Conservation (phyloP, 2,888 invertebrate genomes). For the Galerucella pusilla region DNA sequence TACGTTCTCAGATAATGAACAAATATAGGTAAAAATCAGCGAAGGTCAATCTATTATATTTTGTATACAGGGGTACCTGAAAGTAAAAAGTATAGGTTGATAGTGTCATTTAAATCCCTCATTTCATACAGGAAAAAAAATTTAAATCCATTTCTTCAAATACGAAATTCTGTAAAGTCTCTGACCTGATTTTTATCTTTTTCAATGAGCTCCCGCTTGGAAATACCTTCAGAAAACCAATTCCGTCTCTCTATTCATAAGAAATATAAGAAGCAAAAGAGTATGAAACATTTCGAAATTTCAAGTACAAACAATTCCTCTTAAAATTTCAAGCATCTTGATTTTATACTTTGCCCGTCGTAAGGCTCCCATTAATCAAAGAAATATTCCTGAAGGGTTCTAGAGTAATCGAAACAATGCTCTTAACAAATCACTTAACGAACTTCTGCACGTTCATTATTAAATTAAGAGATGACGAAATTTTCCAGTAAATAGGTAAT, state of each 20-base stretch:
- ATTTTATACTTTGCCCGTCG: slow-evolving; percentile 38
- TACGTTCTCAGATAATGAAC: too few relatives aligned
- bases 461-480: slow-evolving; percentile 46
- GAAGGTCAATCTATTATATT: too few relatives aligned
- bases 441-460: slow-evolving; percentile 46
- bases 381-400: slow-evolving; percentile 37
- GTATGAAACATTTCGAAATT: slow-evolving; percentile 36
- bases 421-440: slow-evolving; percentile 41
- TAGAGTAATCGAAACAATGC: slow-evolving; percentile 44
- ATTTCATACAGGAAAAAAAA: too few relatives aligned
- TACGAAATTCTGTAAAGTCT: neutral
- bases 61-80: too few relatives aligned
- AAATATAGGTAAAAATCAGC: too few relatives aligned
- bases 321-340: slow-evolving; percentile 41
- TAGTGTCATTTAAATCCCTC: too few relatives aligned
- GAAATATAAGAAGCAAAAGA: slow-evolving; percentile 17
- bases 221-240: neutral
- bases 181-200: neutral
- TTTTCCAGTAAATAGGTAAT: slow-evolving; percentile 46
- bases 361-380: slow-evolving; percentile 42
- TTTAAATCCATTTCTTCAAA: too few relatives aligned
- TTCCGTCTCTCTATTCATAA: neutral
- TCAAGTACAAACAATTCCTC: slow-evolving; percentile 30
- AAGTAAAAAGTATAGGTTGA: too few relatives aligned
- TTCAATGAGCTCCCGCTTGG: neutral